A percentile compares a stretch with the other conserved stretches of the same genome.
These are phyloP conservation scores for Chaetogeoica ovagalla DNA, from an alignment of 2,888 invertebrate genomes.

Conservation along the genomic window DNA sequence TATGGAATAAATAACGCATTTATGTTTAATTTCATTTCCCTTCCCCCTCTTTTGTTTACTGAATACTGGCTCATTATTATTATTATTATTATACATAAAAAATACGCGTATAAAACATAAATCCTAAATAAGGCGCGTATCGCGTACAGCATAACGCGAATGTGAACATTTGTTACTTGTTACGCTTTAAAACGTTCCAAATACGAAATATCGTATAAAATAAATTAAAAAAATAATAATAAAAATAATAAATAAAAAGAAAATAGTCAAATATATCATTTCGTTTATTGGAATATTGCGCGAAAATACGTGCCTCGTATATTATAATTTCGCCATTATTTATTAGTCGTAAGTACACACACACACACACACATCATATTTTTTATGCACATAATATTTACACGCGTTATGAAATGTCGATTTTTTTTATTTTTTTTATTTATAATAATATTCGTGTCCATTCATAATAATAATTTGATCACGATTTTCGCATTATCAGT, in stretches of 20 bases:
- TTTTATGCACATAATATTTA: background rate
- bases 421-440: slow-evolving; percentile 17
- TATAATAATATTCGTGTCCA: background rate
- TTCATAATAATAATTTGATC: slow-evolving; percentile 1
- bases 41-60: no score
- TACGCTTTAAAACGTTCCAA: background rate
- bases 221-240: no score
- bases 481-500: slow-evolving; percentile 17
- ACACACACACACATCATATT: background rate
- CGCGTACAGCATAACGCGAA: no score
- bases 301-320: slow-evolving; percentile 12
- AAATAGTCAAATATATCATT: background rate
- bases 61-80: no score
- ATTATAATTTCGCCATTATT: no score
- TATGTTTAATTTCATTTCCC: no score
- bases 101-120: no score
- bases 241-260: no score
- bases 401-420: slow-evolving; percentile 9
- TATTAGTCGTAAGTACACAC: background rate
- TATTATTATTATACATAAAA: no score
- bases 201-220: background rate
- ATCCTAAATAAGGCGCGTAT: no score
- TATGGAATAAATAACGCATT: no score
- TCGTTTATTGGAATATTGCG: slow-evolving; percentile 5
- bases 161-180: background rate